Evolutionary conservation across 1,140 invertebrate species (phyloP), one percentile per base, ranked within the genome.

Genomic region (Halesus radiatus): DNA sequence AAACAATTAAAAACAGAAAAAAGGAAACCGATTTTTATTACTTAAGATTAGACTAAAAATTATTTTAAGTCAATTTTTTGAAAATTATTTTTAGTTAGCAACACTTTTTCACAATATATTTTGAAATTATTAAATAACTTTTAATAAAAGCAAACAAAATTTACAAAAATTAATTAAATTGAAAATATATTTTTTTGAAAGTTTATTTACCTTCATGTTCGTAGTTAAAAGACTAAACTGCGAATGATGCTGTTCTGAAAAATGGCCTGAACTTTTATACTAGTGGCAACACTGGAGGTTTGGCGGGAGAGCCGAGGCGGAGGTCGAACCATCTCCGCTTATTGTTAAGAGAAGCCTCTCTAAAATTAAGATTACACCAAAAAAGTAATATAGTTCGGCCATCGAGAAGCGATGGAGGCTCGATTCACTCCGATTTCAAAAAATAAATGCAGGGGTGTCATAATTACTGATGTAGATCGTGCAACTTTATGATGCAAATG

Each of bases 141-240:
- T 45, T 45, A 45, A 45, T 45, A 45, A 45, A 45, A 13, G 37
- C 37, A 45, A 45, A 45, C 10, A 45, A 45, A 37, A 13, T 7
- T 45, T 1, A 13, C 0, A 45, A 13, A 45, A 13, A 45, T 45
- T 13, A 45, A 45, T 45, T 13, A 13, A 45, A 45, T 1, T 45
- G 8, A 13, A 13, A 45, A 45, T 7, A 45, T 45, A 45, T 8
- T 45, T 45, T 37, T 45, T 45, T 45, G 37, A 45, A 45, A 45
- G 37, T 45, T 8, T 45, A 56, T 53, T 80, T 83, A 83, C 82
- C 82, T 83, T 83, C 82, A 83, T 83, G 79, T 60, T 76, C 64
- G 76, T 60, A 60, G 70, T 74, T 80, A 66, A 76, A 83, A 79
- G 76, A 70, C 76, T 64, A 76, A 81, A 70, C 77, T 72, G 79